These are phyloP conservation scores for Scelioninae gen. 1 DNA, from an alignment of 2,888 invertebrate genomes.

Conservation along the genomic window DNA sequence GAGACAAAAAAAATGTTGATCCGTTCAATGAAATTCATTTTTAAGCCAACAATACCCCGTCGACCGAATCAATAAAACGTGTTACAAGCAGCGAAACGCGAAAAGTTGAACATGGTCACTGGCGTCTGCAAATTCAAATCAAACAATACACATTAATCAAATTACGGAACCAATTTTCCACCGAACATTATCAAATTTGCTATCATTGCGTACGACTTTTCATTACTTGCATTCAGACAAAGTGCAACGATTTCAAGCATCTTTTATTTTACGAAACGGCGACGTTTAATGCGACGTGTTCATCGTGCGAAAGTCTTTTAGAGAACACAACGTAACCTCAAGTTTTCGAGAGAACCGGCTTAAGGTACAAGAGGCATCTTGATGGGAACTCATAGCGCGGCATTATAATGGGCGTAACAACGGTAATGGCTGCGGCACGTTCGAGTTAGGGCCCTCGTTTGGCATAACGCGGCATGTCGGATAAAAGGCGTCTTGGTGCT, in stretches of 20 bases:
- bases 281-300: conserved; percentile 18
- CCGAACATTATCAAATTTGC: conserved; percentile 12
- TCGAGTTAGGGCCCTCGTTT: conserved; percentile 62
- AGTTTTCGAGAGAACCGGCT: conserved; percentile 62
- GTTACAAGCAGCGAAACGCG: conserved; percentile 1
- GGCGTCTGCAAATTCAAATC: conserved; percentile 24
- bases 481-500: conserved; percentile 52
- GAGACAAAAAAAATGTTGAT: not conserved
- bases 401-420: conserved; percentile 69
- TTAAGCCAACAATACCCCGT: conserved; percentile 11
- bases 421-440: conserved; percentile 54
- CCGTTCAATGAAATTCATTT: conserved; percentile 22
- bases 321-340: conserved; percentile 40
- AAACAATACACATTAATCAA: conserved; percentile 18
- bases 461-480: conserved; percentile 30
- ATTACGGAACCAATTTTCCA: conserved; percentile 25
- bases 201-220: not conserved
- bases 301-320: conserved; percentile 45
- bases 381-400: conserved; percentile 60
- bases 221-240: not conserved
- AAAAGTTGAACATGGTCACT: conserved; percentile 22
- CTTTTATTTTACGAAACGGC: conserved; percentile 1
- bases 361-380: conserved; percentile 61
- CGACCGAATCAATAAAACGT: not conserved
- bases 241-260: too few relatives aligned